A percentile compares a stretch with the other conserved stretches of the same genome.
Conservation (phyloP, 2,888 invertebrate species). For the Tricholauxania praeusta region DNA sequence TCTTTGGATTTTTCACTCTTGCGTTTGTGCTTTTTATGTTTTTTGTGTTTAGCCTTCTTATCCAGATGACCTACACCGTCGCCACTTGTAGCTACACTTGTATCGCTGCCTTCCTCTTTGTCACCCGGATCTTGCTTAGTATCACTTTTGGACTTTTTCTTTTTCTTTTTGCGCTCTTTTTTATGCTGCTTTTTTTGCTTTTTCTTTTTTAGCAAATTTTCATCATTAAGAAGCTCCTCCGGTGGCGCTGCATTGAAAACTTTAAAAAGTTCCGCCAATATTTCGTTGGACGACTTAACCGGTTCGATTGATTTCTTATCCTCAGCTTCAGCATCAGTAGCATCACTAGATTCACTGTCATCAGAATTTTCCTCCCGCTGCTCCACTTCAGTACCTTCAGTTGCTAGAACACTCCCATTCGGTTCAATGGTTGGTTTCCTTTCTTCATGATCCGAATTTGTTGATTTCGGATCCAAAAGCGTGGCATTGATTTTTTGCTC, state of each 20-base stretch:
- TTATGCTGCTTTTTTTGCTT: conserved; percentile 65
- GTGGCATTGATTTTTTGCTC: conserved; percentile 57
- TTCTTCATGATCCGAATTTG: background rate
- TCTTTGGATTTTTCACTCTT: conserved; percentile 56
- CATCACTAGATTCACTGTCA: conserved; percentile 28
- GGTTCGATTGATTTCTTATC: conserved; percentile 64
- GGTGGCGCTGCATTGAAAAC: conserved; percentile 77
- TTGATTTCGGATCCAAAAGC: background rate
- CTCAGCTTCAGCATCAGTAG: conserved; percentile 43
- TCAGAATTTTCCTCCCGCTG: conserved; percentile 28
- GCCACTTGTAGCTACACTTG: conserved; percentile 24
- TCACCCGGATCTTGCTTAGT: conserved; percentile 39
- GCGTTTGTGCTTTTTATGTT: conserved; percentile 57
- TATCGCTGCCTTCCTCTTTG: conserved; percentile 25
- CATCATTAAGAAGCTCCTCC: conserved; percentile 69
- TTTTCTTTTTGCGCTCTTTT: conserved; percentile 64
- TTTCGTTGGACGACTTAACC: conserved; percentile 72
- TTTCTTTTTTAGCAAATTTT: conserved; percentile 59
- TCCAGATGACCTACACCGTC: conserved; percentile 41
- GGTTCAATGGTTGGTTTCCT: background rate
- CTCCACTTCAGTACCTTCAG: conserved; percentile 29
- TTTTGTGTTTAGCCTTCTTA: conserved; percentile 56
- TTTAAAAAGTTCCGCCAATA: conserved; percentile 84
- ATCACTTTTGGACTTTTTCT: conserved; percentile 34
- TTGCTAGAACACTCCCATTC: conserved; percentile 25